Base-by-base conservation (phyloP, 1,140 invertebrate genomes). In the Heliconius nattereri region DNA sequence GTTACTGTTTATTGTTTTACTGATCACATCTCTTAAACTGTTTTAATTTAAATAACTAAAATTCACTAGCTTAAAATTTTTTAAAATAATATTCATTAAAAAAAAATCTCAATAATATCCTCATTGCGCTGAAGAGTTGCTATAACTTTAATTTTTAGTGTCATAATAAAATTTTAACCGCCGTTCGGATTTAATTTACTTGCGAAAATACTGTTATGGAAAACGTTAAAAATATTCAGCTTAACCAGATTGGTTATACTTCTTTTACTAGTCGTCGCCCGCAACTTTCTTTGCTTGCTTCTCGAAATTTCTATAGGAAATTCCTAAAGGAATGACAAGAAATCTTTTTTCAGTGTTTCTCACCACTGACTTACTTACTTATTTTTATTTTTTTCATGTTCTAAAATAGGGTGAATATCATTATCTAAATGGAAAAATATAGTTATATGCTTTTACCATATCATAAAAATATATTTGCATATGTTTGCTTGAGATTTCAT, bases 161-260 rank as follows among this genome's bases (percentile, higher is more conserved):
- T 70, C 75, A 73, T 60, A 76, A 54, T 80, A 80, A 77, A 80
- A 80, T 80, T 78, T 75, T 60, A 80, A 80, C 75, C 37, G 79
- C 79, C 79, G 73, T 76, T 80, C 71, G 13, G 35, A 80, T 80
- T 80, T 80, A 80, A 80, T 80, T 76, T 76, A 80, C 75, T 76
- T 66, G 57, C 75, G 52, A 71, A 71, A 57, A 80, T 76, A 54
- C 71, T 80, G 79, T 76, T 76, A 73, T 37, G 76, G 76, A 54
- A 78, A 72, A 78, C 26, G 26, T 78, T 78, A 73, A 72, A 71
- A 72, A 78, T 66, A 29, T 66, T 29, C 26, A 66, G 60, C 23
- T 29, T 26, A 66, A 66, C 23, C 9, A 57, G 49, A 20, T 2
- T 52, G 16, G 2, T 19, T 20, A 52, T 52, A 52, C 6, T 52